Base-by-base conservation (phyloP, 2,888 invertebrate genomes). In the Silvanus unidentatus region DNA sequence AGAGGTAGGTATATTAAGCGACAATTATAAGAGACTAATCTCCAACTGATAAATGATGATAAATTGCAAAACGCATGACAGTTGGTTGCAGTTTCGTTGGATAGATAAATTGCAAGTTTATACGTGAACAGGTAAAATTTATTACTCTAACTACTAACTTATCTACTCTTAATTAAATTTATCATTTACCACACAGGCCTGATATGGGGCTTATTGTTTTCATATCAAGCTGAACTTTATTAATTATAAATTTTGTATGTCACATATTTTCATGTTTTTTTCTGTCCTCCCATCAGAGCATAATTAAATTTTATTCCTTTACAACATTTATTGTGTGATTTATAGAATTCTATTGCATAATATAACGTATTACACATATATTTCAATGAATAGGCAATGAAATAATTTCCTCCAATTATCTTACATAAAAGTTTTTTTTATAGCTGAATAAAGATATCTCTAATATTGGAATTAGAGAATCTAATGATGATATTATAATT, bases 31-130 rank as follows among this genome's bases (percentile, higher is more conserved):
- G 43, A 45, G 48, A 50, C 48, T 48, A 40, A 40, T 42, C 43
- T n/a, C 34, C 27, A 40, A 22, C 32, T 48, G 47, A 50, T 50
- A 42, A 48, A 50, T 50, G 45, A 43, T 45, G 47, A 50, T 50
- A 45, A 48, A 50, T 44, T 39, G 43, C 38, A 34, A 42, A n/a
- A 41, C 39, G 22, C 42, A 37, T 49, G 39, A 47, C 42, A 39
- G 43, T 35, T 36, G 15, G 47, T 35, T 43, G 47, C 39, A 36
- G 47, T 48, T 44, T 40, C 42, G 44, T 48, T 45, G 36, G 40
- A 45, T 40, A 46, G 42, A 48, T 48, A 48, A 50, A 48, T 46
- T 43, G 48, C 42, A 48, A 43, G 45, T 47, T 47, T 47, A 44
- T 46, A 39, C 44, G 41, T 38, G 43, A 43, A 47, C 44, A 40